These are phyloP conservation scores for Willowsia nigromaculata DNA, from an alignment of 2,888 invertebrate species.

Conservation along the genomic window DNA sequence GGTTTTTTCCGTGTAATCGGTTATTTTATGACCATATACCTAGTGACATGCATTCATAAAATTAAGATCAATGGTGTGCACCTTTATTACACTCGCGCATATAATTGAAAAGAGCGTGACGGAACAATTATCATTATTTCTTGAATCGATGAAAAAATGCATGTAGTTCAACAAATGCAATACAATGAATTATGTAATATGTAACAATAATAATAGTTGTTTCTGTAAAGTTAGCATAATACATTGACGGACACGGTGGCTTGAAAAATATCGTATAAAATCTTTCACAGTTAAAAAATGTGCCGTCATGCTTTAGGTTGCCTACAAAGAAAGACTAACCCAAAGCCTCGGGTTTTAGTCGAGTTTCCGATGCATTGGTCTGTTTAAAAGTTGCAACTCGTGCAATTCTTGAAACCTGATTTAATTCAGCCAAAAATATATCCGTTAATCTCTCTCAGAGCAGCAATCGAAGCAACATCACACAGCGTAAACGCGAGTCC, in stretches of 20 bases:
- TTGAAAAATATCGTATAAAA: neutral
- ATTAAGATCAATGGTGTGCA: neutral
- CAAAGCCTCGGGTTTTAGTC: neutral
- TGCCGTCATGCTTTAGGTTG: neutral
- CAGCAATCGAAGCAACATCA: neutral
- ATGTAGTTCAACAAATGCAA: too few species aligned
- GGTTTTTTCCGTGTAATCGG: too few species aligned
- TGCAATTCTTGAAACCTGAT: neutral
- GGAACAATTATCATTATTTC: neutral
- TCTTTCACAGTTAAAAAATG: neutral
- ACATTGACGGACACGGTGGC: neutral
- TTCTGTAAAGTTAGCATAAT: neutral
- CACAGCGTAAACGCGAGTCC: too few species aligned
- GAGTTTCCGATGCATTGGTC: conserved; percentile 38
- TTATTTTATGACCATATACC: neutral
- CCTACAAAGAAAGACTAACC: neutral
- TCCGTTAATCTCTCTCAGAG: neutral
- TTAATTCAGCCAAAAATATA: neutral
- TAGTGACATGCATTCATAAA: neutral
- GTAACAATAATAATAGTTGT: too few species aligned
- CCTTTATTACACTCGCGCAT: neutral
- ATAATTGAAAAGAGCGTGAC: neutral
- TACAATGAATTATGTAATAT: too few species aligned
- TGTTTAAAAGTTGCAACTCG: neutral
- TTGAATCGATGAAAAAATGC: too few species aligned